Percentiles rank a stretch among this genome's conserved stretches.
These are phyloP conservation scores for Melanophora roralis DNA, from an alignment of 2,888 invertebrate species.

Conservation along the genomic window DNA sequence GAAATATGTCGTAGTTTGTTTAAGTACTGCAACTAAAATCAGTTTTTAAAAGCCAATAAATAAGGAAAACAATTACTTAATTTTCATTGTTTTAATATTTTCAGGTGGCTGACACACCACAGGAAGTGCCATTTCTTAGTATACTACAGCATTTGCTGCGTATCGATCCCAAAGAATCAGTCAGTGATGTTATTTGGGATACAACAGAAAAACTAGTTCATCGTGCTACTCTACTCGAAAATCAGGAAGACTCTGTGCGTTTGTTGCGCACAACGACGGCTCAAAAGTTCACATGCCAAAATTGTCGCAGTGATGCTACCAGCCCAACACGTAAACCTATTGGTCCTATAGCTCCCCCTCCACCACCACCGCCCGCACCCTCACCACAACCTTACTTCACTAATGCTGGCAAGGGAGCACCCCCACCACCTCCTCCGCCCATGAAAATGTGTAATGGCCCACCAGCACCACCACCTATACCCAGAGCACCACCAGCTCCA, in stretches of 20 bases:
- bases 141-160: slow-evolving; percentile 93
- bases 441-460: slow-evolving; percentile 72
- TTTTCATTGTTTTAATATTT: slow-evolving; percentile 2
- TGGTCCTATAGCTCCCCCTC: slow-evolving; percentile 63
- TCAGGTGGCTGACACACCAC: slow-evolving; percentile 93
- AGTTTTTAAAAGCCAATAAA: not conserved
- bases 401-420: slow-evolving; percentile 73
- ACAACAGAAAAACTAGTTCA: slow-evolving; percentile 95
- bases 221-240: slow-evolving; percentile 91
- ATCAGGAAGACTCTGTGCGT: slow-evolving; percentile 89
- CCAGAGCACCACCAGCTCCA: slow-evolving; percentile 71
- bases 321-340: slow-evolving; percentile 82
- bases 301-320: slow-evolving; percentile 79
- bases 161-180: slow-evolving; percentile 91
- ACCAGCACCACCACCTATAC: slow-evolving; percentile 76
- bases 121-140: slow-evolving; percentile 94
- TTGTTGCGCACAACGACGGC: slow-evolving; percentile 87
- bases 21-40: not conserved
- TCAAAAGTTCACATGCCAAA: slow-evolving; percentile 81
- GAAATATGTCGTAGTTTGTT: no score
- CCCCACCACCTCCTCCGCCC: slow-evolving; percentile 72
- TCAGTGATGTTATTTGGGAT: slow-evolving; percentile 96
- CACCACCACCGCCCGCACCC: slow-evolving; percentile 67
- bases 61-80: not conserved
- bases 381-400: slow-evolving; percentile 57